Evolutionary conservation across 1,140 invertebrate species (phyloP), one percentile per base, ranked within the genome.

Genomic region (Cydia pomonella): DNA sequence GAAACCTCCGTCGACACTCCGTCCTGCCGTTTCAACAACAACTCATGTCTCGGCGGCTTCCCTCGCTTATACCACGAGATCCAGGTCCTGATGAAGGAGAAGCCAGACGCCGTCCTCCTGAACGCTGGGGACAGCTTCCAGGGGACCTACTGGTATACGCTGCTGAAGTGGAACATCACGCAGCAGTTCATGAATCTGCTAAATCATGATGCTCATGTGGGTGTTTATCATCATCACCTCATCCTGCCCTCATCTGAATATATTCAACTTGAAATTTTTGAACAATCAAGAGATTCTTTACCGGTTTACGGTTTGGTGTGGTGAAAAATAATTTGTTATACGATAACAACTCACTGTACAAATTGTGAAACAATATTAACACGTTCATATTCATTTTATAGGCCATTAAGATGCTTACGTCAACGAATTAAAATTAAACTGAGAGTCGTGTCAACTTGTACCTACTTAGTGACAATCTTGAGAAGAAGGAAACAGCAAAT

Each of bases 91-190:
- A 86, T 94, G 72, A 83, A 93, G 10, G 90, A 95, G 71, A 90
- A 94, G 71, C 94, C 93, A 1, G 91, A 95, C 79, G 91, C 95
- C 0, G 86, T 97, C 69, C 93, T 96, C 50, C 80, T 97, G 16
- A 96, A 97, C 80, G 96, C 95, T 1, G 97, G 96, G 0, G 96
- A 97, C 84, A 95, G 95, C 84, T 97, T 95, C 84, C 96, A 97
- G 84, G 97, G 96, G 0, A 97, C 96, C 0, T 91, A 96, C 1
- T 97, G 95, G 95, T 97, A 96, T 82, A 95, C 94, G 10, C 78
- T 96, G 1, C 94, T 95, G 76, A 94, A 95, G 82, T 96, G 95
- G 94, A 94, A 95, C 71, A 94, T 95, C 0, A 95, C 95, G 0
- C 94, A 95, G 5, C 84, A 95, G 59, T 96, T 97, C 82, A 94